Evolutionary conservation across 2,888 invertebrate species (phyloP).

Genomic region (Drosophila melanosoma): DNA sequence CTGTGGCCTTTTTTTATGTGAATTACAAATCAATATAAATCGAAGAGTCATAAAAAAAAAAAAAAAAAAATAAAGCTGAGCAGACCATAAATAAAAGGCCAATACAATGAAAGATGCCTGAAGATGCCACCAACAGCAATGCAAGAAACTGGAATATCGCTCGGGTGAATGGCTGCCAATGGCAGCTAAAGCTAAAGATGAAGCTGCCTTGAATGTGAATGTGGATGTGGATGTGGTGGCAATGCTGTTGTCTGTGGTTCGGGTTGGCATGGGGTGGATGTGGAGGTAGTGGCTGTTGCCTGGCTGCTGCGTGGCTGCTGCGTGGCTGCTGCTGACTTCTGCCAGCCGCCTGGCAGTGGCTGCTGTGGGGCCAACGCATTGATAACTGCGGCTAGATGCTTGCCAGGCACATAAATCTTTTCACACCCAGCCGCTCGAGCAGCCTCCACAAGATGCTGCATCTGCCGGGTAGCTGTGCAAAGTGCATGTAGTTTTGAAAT

Average conservation of each 20-base stretch:
- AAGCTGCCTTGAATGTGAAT: constrained; percentile 24
- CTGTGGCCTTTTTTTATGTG: constrained; percentile 63
- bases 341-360: constrained; percentile 21
- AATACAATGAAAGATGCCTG: constrained; percentile 78
- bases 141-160: constrained; percentile 72
- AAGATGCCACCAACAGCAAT: constrained; percentile 66
- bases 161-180: constrained; percentile 70
- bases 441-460: constrained; percentile 15
- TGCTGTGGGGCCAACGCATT: constrained; percentile 75
- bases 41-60: constrained; percentile 75
- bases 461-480: constrained; percentile 67
- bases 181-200: constrained; percentile 29
- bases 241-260: constrained; percentile 12
- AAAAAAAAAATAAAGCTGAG: constrained; percentile 46
- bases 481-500: constrained; percentile 79
- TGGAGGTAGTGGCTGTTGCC: constrained; percentile 6
- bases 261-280: constrained; percentile 11
- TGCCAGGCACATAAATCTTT: constrained; percentile 79
- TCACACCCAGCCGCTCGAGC: constrained; percentile 66
- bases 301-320: constrained; percentile 16
- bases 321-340: constrained; percentile 40
- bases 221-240: constrained; percentile 9
- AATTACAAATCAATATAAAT: constrained; percentile 77
- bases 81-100: constrained; percentile 72
- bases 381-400: constrained; percentile 67